A percentile compares a stretch with the other conserved stretches of the same genome.
Conservation (phyloP, 2,888 invertebrate species). For the Tenthredo amoena region DNA sequence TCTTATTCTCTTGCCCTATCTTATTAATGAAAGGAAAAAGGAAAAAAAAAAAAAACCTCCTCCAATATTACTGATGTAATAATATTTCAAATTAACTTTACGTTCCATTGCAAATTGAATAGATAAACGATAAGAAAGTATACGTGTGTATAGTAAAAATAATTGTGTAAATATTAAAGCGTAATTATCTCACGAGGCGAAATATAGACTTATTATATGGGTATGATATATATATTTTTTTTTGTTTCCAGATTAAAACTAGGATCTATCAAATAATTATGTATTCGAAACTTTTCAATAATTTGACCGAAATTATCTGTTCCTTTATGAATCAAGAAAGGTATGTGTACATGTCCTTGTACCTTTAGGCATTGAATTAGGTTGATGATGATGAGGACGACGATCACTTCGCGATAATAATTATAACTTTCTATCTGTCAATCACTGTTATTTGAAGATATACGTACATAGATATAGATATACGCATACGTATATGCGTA, state of each 20-base stretch:
- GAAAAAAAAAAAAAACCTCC: not conserved
- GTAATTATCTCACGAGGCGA: not conserved
- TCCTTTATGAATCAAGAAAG: not conserved
- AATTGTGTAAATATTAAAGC: not conserved
- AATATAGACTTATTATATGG: not conserved
- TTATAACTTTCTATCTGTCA: not conserved
- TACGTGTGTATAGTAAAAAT: not conserved
- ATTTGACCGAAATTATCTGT: not conserved
- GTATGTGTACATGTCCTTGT: not conserved
- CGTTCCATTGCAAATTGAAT: not conserved
- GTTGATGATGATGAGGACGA: not conserved
- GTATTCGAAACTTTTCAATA: not conserved
- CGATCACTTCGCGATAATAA: not conserved
- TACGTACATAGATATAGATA: not conserved
- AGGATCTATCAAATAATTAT: not conserved
- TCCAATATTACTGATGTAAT: not conserved
- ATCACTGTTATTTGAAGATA: not conserved
- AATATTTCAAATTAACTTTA: conserved; percentile 7
- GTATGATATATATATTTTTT: not conserved
- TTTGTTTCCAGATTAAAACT: not conserved
- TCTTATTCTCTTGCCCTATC: not conserved
- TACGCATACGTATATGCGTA: not conserved
- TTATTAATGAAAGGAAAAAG: not conserved
- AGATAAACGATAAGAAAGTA: not conserved
- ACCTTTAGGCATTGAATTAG: not conserved